Evolutionary conservation across 2,797 vertebrate species (phyloP), one percentile per base, ranked within the genome.

Genomic region (Mormyrops attenuatus): DNA sequence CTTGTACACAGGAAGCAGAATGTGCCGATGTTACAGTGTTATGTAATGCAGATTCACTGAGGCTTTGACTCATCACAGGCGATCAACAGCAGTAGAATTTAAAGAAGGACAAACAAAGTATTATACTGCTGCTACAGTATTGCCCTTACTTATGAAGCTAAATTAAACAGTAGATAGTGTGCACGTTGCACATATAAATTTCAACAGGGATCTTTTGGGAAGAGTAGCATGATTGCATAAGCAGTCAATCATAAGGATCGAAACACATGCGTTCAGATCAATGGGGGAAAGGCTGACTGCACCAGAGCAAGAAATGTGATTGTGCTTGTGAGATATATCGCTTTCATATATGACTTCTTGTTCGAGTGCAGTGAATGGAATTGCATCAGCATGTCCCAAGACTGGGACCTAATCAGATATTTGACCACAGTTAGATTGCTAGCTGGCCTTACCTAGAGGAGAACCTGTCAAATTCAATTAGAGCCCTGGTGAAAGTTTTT

Each of bases 341-440:
- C 87, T 49, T 69, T 57, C 69, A 57, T 84, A 44, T 89, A 53
- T 49, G 49, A 15, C 26, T 89, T 84, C 80, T 57, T 89, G 50
- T 89, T 38, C 3, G 1, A 88, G 63, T 88, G 88, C 88, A 77
- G 88, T 47, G 41, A 69, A 73, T 22, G 69, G 50, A 84, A 89
- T 57, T 22, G 2, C 47, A 84, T 84, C 60, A 84, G 73, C 30
- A 53, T n/a, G 52, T 52, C 53, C 88, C 77, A 34, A 55, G 34
- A 60, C 34, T 22, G 53, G 34, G 52, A 34, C 38, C 34, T 84
- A 89, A 89, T 84, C 53, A 44, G n/a, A 82, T 89, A 89, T 89
- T 47, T 44, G 77, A 20, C 88, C 73, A 55, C 53, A 41, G 30
- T 87, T 60, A 87, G 53, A 87, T 87, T 87, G 8, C 85, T 50